Conservation (phyloP, 2,113 vertebrate genomes). For the Trogon surrucura region DNA sequence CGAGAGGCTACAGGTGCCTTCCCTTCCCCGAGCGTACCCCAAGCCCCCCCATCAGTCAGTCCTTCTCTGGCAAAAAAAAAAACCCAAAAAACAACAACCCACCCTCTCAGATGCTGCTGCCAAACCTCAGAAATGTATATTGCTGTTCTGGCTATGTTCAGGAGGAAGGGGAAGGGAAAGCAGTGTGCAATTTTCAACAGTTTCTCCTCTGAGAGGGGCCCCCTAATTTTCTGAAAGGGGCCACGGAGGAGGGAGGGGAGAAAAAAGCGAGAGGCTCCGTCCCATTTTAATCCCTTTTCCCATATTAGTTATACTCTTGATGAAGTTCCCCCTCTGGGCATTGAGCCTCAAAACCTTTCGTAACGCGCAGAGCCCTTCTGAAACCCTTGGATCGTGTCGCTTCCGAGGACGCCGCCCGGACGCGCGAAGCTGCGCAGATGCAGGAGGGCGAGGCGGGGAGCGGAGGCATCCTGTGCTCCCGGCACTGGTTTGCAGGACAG, state of each 20-base stretch:
- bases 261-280: slow-evolving; percentile 37
- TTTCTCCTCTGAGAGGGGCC: slow-evolving; percentile 68
- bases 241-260: slow-evolving; percentile 26
- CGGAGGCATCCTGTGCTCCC: neutral
- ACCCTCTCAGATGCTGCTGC: slow-evolving; percentile 70
- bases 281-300: slow-evolving; percentile 56
- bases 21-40: neutral
- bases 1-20: slow-evolving; percentile 46
- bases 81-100: neutral
- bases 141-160: slow-evolving; percentile 72
- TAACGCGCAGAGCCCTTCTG: slow-evolving; percentile 9
- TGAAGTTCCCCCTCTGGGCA: slow-evolving; percentile 49
- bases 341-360: slow-evolving; percentile 59
- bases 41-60: slow-evolving; percentile 52
- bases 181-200: slow-evolving; percentile 72
- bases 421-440: neutral
- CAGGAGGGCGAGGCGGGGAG: neutral
- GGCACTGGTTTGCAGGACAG: neutral
- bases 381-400: slow-evolving; percentile 36
- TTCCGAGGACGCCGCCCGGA: neutral
- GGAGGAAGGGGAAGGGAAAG: slow-evolving; percentile 67
- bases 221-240: slow-evolving; percentile 74
- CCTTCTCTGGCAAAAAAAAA: slow-evolving; percentile 61
- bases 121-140: slow-evolving; percentile 79
- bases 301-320: slow-evolving; percentile 47